These are phyloP conservation scores for Merluccius polli DNA, from an alignment of 2,797 vertebrate genomes.

Conservation along the genomic window DNA sequence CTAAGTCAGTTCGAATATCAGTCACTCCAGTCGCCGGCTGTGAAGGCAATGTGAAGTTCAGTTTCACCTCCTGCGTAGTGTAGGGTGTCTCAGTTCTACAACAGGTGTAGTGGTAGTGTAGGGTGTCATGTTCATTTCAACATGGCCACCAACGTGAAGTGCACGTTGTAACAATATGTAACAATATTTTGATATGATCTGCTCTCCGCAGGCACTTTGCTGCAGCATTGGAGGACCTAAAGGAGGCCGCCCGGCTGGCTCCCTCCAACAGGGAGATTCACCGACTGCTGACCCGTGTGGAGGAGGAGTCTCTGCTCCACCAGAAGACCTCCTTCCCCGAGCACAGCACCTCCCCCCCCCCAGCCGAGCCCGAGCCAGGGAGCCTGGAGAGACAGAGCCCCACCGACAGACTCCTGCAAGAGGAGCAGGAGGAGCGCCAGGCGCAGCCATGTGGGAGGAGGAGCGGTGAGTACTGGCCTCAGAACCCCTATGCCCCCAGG, in stretches of 20 bases:
- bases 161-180: conserved; percentile 28
- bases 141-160: neutral
- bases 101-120: neutral
- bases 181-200: conserved; percentile 34
- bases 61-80: neutral
- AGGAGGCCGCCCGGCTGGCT: conserved; percentile 88
- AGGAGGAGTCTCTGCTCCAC: conserved; percentile 90
- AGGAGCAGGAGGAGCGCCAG: conserved; percentile 17
- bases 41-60: too few relatives aligned
- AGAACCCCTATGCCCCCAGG: conserved; percentile 69
- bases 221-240: conserved; percentile 88
- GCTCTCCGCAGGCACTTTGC: conserved; percentile 82
- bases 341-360: conserved; percentile 69
- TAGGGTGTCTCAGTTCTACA: neutral
- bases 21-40: too few relatives aligned
- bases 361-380: conserved; percentile 61
- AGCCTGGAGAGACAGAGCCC: conserved; percentile 62
- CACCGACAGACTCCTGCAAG: conserved; percentile 47
- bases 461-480: conserved; percentile 68
- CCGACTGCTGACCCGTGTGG: conserved; percentile 86
- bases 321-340: conserved; percentile 78
- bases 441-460: conserved; percentile 55
- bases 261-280: conserved; percentile 92
- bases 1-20: too few relatives aligned
- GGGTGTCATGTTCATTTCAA: neutral